Evolutionary conservation across 2,888 invertebrate genomes (phyloP), one percentile per base, ranked within the genome.

Genomic region (Dendrolimus houi): DNA sequence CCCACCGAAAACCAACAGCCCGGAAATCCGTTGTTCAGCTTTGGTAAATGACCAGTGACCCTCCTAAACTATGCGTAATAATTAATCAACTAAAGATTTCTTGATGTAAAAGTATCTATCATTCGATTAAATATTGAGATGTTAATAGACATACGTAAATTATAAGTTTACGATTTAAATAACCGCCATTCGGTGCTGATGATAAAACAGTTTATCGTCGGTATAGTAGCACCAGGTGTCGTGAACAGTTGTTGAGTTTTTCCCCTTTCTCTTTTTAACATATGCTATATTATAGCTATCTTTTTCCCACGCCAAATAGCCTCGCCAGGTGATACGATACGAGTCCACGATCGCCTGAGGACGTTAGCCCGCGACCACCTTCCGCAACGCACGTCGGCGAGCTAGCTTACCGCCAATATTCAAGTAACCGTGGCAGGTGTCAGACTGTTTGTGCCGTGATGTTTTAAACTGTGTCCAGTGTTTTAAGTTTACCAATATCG

Each of bases 291-390:
- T 70, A 57, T 58, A 52, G 41, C 55, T 65, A 68, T 87, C 87
- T 81, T 85, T 68, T 77, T 82, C 81, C 69, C 77, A 69, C 83
- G 73, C 69, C 75, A 78, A 77, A 78, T 78, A 79, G 65, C 67
- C 66, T 64, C 67, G 78, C 70, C 77, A 77, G 79, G 79, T 74
- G 76, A 74, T 77, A 69, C 70, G 72, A 70, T 62, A 61, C 64
- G 67, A 70, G 67, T 65, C 65, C 53, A 47, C 54, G 59, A 62
- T 61, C 63, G 67, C 63, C 64, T 69, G 73, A 76, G 79, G 83
- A 81, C 85, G 84, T 85, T 84, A 82, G 84, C 87, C 86, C 81
- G 86, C 83, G 85, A 69, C 72, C 74, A 81, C 68, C 72, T 68
- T 71, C 72, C 75, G 79, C 65, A 70, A 60, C 75, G 83, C 77